Evolutionary conservation across 1,140 invertebrate species (phyloP), one percentile per base, ranked within the genome.

Genomic region (Lepidurus packardi): DNA sequence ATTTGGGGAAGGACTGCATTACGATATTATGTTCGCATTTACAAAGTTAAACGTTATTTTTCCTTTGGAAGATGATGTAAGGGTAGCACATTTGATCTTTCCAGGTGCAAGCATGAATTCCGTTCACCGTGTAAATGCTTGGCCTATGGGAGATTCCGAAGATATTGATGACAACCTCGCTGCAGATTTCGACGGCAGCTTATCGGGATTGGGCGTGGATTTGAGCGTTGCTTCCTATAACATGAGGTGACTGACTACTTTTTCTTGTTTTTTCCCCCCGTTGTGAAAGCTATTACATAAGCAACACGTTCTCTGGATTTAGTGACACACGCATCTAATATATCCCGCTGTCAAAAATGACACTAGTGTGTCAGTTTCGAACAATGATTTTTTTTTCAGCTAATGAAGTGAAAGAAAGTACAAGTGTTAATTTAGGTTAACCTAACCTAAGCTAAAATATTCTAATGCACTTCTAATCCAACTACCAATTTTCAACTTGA

Each of bases 151-250:
- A 13, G 53, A 65, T 65, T 65, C 53, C 53, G 89, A 90, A 80
- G 89, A 90, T 80, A 86, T 93, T 77, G 90, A 91, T 81, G 91
- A 90, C 81, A 91, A 88, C 78, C 86, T 91, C 80, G 91, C 89
- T 24, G 91, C 90, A 21, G 92, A 93, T 84, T 91, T 94, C 82
- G 92, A 94, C 84, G 91, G 91, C 73, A 91, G 91, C 6, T 86
- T 94, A 6, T 92, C 91, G 4, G 91, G 91, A 7, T 86, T 94
- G 11, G 91, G 91, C 10, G 90, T 91, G 16, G 92, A 94, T 84
- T 85, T 93, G 42, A 89, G 89, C 8, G 90, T 88, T 34, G 87
- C 88, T 65, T 89, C 90, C 7, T 93, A 93, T 83, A 91, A 91
- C 83, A 92, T 92, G 88, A 92, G 90, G 91, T 92, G 86, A 83